Conservation (phyloP, 2,888 invertebrate genomes). For the Exocentrus adspersus region DNA sequence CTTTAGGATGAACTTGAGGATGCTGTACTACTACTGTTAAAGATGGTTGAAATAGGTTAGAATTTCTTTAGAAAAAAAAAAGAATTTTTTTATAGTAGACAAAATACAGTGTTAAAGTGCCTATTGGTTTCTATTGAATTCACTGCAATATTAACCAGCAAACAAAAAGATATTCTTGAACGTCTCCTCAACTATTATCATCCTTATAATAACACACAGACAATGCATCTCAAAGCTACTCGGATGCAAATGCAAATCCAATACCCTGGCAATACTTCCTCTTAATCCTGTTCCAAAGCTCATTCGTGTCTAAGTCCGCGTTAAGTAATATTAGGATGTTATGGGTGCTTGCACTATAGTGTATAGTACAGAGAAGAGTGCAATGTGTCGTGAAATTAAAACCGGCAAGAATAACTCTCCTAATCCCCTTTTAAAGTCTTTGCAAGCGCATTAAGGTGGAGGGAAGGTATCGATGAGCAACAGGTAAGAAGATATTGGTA, state of each 20-base stretch:
- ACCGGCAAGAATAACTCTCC: slow-evolving; percentile 55
- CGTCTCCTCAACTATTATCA: background rate
- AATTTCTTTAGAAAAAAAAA: too few relatives aligned
- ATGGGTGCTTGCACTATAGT: background rate
- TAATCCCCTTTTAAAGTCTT: slow-evolving; percentile 53
- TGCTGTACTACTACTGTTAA: too few relatives aligned
- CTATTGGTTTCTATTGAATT: too few relatives aligned
- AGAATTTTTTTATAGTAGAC: too few relatives aligned
- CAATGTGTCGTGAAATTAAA: slow-evolving; percentile 57
- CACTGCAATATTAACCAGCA: too few relatives aligned
- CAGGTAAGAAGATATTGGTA: slow-evolving; percentile 28
- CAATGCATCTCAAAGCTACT: background rate
- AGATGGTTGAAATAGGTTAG: too few relatives aligned
- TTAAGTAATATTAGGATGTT: slow-evolving; percentile 34
- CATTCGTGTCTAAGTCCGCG: slow-evolving; percentile 41
- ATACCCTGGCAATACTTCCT: background rate
- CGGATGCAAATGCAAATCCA: background rate
- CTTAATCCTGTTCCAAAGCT: slow-evolving; percentile 22
- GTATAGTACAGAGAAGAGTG: slow-evolving; percentile 47
- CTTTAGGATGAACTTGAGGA: too few relatives aligned
- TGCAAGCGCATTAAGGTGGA: slow-evolving; percentile 51
- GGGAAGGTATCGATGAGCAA: slow-evolving; percentile 30
- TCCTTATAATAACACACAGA: background rate
- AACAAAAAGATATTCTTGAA: too few relatives aligned
- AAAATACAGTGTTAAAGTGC: too few relatives aligned